Conservation (phyloP, 2,113 vertebrate genomes). For the Dryoscopus gambensis region DNA sequence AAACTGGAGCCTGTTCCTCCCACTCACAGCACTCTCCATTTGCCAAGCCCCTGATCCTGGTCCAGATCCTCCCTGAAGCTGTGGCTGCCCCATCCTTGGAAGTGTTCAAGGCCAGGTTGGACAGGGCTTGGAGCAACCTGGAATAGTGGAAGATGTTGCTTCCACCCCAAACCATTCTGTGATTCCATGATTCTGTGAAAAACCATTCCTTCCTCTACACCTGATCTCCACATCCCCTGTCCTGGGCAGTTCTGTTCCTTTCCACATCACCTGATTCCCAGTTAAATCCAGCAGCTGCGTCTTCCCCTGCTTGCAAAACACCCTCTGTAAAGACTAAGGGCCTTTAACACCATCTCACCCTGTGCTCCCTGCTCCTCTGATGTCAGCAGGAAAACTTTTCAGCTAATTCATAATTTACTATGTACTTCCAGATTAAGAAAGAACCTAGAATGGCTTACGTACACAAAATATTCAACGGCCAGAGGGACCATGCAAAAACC, state of each 20-base stretch:
- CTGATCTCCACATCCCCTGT: background rate
- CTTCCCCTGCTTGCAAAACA: background rate
- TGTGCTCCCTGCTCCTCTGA: background rate
- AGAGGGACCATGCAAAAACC: slow-evolving; percentile 32
- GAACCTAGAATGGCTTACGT: background rate
- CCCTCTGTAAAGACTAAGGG: background rate
- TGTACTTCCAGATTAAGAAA: background rate
- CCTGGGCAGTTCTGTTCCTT: background rate
- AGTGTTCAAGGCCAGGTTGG: background rate
- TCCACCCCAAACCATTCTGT: background rate
- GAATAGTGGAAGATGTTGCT: background rate
- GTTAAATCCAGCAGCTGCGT: background rate
- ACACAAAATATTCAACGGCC: slow-evolving; percentile 1
- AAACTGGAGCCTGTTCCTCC: background rate
- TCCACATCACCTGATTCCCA: background rate
- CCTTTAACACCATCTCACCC: fast-evolving
- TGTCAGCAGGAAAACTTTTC: slow-evolving; percentile 33
- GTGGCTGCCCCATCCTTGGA: background rate
- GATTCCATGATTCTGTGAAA: background rate
- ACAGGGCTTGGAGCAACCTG: background rate
- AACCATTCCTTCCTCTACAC: background rate
- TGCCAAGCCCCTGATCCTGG: background rate
- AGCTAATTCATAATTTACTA: slow-evolving; percentile 7
- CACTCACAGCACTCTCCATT: background rate
- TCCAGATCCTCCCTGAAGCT: background rate